Percentiles rank a stretch among this genome's conserved stretches.
These are phyloP conservation scores for Telenomus remus DNA, from an alignment of 1,140 invertebrate species.

Conservation along the genomic window DNA sequence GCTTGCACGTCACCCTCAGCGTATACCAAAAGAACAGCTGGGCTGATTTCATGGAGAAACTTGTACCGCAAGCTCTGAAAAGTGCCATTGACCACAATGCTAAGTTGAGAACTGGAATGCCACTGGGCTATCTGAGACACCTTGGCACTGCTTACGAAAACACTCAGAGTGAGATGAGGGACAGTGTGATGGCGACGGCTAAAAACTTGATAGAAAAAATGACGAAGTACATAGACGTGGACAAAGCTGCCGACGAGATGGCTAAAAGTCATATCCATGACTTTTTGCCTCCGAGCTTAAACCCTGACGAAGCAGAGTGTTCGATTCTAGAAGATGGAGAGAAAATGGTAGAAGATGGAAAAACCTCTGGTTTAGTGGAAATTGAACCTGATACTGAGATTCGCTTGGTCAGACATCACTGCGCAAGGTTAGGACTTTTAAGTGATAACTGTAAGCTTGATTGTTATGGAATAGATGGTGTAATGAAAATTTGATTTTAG, in stretches of 20 bases:
- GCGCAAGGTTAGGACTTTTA: slow-evolving; percentile 76
- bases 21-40: slow-evolving; percentile 93
- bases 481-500: slow-evolving; percentile 9
- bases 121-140: slow-evolving; percentile 84
- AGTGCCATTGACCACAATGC: slow-evolving; percentile 82
- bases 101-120: slow-evolving; percentile 87
- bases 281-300: slow-evolving; percentile 88
- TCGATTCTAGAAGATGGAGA: slow-evolving; percentile 83
- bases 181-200: slow-evolving; percentile 78
- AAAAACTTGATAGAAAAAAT: slow-evolving; percentile 80
- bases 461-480: too few species aligned
- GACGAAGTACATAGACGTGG: slow-evolving; percentile 82
- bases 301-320: slow-evolving; percentile 79
- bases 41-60: slow-evolving; percentile 89
- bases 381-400: slow-evolving; percentile 82
- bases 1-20: slow-evolving; percentile 94
- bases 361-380: slow-evolving; percentile 79
- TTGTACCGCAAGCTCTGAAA: slow-evolving; percentile 86
- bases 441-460: too few species aligned
- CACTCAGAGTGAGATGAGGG: slow-evolving; percentile 72
- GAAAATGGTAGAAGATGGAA: slow-evolving; percentile 79
- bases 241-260: slow-evolving; percentile 90
- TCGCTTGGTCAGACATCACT: slow-evolving; percentile 82
- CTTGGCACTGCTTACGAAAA: slow-evolving; percentile 82
- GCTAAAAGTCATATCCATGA: slow-evolving; percentile 89